Evolutionary conservation across 2,888 invertebrate species (phyloP).

Genomic region (Drosophila kambysellisi): DNA sequence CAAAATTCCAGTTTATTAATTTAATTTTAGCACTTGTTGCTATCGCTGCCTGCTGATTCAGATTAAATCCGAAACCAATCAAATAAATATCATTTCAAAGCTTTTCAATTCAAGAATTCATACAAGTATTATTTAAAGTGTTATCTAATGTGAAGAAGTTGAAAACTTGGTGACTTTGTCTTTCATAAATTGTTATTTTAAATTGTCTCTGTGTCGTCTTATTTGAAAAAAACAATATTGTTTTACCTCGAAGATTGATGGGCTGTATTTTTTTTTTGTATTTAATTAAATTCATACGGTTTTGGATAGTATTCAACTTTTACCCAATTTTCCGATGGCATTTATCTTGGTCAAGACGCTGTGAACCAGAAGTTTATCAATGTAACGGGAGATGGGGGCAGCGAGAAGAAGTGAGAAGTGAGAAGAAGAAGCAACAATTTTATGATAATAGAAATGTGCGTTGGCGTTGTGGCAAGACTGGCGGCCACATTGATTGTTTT

Average conservation of each 20-base stretch:
- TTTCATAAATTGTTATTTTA: background rate
- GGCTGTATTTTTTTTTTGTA: background rate
- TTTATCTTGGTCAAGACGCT: constrained; percentile 27
- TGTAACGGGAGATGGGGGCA: background rate
- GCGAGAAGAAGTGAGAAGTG: background rate
- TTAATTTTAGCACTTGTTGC: background rate
- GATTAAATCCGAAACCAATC: background rate
- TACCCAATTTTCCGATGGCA: constrained; percentile 27
- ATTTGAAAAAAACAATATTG: background rate
- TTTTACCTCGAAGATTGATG: background rate
- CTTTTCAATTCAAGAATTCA: background rate
- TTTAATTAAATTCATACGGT: constrained; percentile 29
- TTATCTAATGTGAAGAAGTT: background rate
- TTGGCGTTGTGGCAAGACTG: background rate
- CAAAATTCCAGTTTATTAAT: background rate
- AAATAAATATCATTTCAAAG: background rate
- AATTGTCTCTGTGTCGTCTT: background rate
- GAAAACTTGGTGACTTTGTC: background rate
- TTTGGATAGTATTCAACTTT: constrained; percentile 18
- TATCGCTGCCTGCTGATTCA: background rate
- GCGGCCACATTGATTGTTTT: constrained; percentile 24
- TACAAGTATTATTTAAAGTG: background rate
- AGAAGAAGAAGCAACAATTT: background rate
- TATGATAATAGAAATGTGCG: constrained; percentile 41
- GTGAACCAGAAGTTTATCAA: background rate